These are phyloP conservation scores for Melipona quadrifasciata DNA, from an alignment of 1,140 invertebrate species.

Conservation along the genomic window DNA sequence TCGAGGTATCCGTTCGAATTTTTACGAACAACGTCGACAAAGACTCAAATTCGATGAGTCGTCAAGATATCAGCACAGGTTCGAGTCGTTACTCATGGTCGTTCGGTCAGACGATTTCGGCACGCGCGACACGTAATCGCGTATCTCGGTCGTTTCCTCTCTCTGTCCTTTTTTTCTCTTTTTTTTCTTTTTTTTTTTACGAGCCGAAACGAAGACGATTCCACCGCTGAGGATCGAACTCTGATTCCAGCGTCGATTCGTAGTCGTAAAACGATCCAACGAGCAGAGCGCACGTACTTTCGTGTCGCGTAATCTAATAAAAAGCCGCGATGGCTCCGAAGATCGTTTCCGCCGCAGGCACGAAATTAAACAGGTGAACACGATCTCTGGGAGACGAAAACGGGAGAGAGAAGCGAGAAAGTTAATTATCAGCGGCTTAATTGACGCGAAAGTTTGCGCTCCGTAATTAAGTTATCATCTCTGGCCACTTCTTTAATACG, in stretches of 20 bases:
- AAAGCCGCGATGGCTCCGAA: slow-evolving; percentile 5
- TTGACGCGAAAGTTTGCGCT: not conserved
- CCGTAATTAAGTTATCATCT: not conserved
- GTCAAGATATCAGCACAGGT: not conserved
- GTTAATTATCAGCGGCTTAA: slow-evolving; percentile 15
- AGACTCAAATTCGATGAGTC: not conserved
- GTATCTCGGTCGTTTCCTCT: slow-evolving; percentile 38
- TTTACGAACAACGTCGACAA: not conserved
- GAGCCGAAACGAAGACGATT: slow-evolving; percentile 36
- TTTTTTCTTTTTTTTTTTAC: slow-evolving; percentile 52
- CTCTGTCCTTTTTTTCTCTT: too few relatives aligned
- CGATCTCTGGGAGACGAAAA: not conserved
- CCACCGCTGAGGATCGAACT: slow-evolving; percentile 20
- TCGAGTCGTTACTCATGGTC: slow-evolving; percentile 6
- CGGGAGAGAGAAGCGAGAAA: not conserved
- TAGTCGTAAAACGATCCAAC: slow-evolving; percentile 3
- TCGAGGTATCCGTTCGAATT: slow-evolving; percentile 30
- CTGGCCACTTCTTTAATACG: not conserved
- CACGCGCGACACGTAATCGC: slow-evolving; percentile 54
- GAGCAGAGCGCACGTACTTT: slow-evolving; percentile 24
- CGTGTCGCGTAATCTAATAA: slow-evolving; percentile 27
- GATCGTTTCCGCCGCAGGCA: too few relatives aligned
- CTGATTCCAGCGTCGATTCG: not conserved
- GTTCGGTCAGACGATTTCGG: not conserved
- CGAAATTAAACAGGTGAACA: too few relatives aligned